A percentile compares a stretch with the other conserved stretches of the same genome.
Conservation (phyloP, 2,888 invertebrate genomes). For the Scaptomyza cyrtandrae region DNA sequence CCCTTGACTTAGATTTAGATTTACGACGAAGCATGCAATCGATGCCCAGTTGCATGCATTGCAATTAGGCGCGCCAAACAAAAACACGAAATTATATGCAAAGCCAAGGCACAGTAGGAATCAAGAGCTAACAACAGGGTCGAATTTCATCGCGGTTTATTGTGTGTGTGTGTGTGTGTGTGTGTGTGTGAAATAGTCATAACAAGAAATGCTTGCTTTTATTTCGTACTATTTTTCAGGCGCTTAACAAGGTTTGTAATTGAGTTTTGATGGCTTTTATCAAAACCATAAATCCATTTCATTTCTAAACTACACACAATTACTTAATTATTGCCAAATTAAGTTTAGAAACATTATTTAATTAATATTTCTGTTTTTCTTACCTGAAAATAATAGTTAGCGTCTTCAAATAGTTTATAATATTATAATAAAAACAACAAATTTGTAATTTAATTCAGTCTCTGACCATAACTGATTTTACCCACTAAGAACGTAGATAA, state of each 20-base stretch:
- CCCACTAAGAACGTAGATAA: not conserved
- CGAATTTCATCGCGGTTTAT: conserved; percentile 3
- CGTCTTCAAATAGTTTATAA: no score
- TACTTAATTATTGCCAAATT: not conserved
- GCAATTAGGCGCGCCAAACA: conserved; percentile 59
- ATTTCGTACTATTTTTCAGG: conserved; percentile 14
- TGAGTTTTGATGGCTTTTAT: conserved; percentile 26
- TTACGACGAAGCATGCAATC: conserved; percentile 75
- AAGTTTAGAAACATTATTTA: not conserved
- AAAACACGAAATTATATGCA: conserved; percentile 52
- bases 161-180: not conserved
- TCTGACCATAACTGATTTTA: not conserved
- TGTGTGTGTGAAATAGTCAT: conserved; percentile 17
- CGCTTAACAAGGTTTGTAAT: conserved; percentile 22
- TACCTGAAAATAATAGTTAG: no score
- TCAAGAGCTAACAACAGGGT: conserved; percentile 21
- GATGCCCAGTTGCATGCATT: conserved; percentile 67
- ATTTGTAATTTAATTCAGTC: not conserved
- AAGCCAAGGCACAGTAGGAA: conserved; percentile 15
- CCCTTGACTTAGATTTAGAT: conserved; percentile 57
- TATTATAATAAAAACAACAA: no score
- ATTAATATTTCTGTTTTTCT: no score
- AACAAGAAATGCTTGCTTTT: conserved; percentile 3
- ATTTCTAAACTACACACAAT: conserved; percentile 14
- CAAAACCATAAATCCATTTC: not conserved